Conservation (phyloP, 23 tunicate species). For the Clavelina lepadiformis region DNA sequence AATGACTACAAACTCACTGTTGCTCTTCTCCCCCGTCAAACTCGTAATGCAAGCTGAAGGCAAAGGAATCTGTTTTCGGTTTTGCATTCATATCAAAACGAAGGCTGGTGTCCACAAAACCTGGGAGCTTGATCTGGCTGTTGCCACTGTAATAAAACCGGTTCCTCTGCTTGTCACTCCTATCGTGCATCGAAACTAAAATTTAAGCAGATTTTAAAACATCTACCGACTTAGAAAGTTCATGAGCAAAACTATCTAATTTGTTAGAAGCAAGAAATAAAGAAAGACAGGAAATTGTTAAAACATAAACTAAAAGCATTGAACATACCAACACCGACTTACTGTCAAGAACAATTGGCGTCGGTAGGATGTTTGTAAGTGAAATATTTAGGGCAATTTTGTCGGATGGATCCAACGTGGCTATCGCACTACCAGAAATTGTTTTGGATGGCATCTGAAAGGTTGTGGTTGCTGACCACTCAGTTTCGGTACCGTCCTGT, state of each 20-base stretch:
- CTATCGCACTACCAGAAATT: constrained; percentile 13
- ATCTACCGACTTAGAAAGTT: too few species aligned
- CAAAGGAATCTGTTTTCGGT: constrained; percentile 44
- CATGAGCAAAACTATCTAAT: too few species aligned
- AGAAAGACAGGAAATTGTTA: too few species aligned
- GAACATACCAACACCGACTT: too few species aligned
- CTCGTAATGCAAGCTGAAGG: constrained; percentile 42
- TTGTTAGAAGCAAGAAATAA: too few species aligned
- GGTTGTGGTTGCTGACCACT: constrained; percentile 6
- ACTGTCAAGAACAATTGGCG: constrained; percentile 22
- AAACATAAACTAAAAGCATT: too few species aligned
- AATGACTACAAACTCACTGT: constrained; percentile 18
- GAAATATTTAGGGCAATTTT: background rate
- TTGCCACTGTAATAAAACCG: constrained; percentile 37
- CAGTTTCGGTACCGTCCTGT: constrained; percentile 1
- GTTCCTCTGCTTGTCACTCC: constrained; percentile 12
- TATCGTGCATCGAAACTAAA: constrained; percentile 54
- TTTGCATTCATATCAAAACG: constrained; percentile 47
- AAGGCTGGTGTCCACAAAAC: constrained; percentile 35
- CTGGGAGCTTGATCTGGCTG: constrained; percentile 26
- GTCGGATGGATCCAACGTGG: constrained; percentile 19
- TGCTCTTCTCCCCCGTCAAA: constrained; percentile 24
- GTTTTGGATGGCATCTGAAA: constrained; percentile 27
- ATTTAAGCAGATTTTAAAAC: too few species aligned
- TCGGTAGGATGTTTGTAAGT: constrained; percentile 11